Conservation (phyloP, 2,797 vertebrate genomes). For the Chromobotia macracanthus region DNA sequence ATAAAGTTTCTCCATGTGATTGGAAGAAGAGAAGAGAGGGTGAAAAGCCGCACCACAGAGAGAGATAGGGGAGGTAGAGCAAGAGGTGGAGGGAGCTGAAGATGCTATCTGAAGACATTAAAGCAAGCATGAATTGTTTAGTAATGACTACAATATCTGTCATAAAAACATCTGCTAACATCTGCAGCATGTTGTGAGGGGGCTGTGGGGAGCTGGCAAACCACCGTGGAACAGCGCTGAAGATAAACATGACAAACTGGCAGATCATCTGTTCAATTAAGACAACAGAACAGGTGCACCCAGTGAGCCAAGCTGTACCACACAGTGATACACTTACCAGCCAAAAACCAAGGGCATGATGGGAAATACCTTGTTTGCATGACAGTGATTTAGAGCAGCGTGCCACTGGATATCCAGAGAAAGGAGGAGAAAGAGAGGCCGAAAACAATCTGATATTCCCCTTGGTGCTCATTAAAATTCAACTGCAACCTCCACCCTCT, state of each 20-base stretch:
- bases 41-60: conserved; percentile 4
- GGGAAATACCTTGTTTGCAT: conserved; percentile 82
- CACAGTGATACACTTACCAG: conserved; percentile 75
- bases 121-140: conserved; percentile 94
- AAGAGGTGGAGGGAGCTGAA: conserved; percentile 57
- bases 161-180: conserved; percentile 80
- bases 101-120: conserved; percentile 91
- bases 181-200: conserved; percentile 78
- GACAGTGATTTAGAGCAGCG: conserved; percentile 80
- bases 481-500: conserved; percentile 70
- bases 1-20: conserved; percentile 91
- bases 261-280: conserved; percentile 85
- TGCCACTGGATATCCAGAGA: conserved; percentile 70
- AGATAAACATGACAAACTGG: conserved; percentile 91
- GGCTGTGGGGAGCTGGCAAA: conserved; percentile 72
- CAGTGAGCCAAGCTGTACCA: conserved; percentile 67
- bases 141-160: conserved; percentile 91
- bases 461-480: conserved; percentile 85
- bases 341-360: conserved; percentile 80
- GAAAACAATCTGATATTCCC: conserved; percentile 78
- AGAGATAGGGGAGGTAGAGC: conserved; percentile 9
- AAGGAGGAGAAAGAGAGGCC: not conserved
- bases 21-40: conserved; percentile 64
- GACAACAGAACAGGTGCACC: conserved; percentile 79
- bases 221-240: conserved; percentile 74